Evolutionary conservation across 2,113 vertebrate genomes (phyloP).

Genomic region (Cynocephalus volans): DNA sequence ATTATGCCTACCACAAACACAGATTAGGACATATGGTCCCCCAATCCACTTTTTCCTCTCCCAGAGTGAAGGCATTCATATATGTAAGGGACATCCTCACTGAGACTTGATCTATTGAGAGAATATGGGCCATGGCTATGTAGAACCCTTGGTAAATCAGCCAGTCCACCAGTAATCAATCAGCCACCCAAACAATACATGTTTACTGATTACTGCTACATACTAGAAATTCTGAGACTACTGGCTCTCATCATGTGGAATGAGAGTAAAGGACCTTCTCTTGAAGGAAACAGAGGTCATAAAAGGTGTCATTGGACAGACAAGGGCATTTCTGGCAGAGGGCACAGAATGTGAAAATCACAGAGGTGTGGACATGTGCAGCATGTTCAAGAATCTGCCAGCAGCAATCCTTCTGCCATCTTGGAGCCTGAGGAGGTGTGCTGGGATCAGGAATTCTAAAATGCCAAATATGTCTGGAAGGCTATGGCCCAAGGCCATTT

Average conservation of each 20-base stretch:
- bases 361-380: not conserved
- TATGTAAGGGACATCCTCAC: not conserved
- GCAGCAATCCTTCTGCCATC: not conserved
- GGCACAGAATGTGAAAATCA: not conserved
- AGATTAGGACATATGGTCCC: not conserved
- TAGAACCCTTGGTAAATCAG: not conserved
- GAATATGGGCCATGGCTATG: not conserved
- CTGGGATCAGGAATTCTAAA: slow-evolving; percentile 13
- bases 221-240: not conserved
- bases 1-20: not conserved
- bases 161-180: not conserved
- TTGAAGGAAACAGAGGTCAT: not conserved
- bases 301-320: not conserved
- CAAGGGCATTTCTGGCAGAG: not conserved
- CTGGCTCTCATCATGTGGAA: not conserved
- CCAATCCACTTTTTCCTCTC: not conserved
- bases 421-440: not conserved
- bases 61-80: not conserved
- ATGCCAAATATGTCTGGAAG: not conserved
- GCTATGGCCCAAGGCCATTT: not conserved
- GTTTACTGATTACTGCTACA: not conserved
- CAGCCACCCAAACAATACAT: not conserved
- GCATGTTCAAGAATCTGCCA: not conserved
- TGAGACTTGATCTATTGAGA: not conserved
- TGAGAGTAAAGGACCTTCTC: not conserved